Evolutionary conservation across 1,140 invertebrate species (phyloP).

Genomic region (Paraescarpia echinospica): DNA sequence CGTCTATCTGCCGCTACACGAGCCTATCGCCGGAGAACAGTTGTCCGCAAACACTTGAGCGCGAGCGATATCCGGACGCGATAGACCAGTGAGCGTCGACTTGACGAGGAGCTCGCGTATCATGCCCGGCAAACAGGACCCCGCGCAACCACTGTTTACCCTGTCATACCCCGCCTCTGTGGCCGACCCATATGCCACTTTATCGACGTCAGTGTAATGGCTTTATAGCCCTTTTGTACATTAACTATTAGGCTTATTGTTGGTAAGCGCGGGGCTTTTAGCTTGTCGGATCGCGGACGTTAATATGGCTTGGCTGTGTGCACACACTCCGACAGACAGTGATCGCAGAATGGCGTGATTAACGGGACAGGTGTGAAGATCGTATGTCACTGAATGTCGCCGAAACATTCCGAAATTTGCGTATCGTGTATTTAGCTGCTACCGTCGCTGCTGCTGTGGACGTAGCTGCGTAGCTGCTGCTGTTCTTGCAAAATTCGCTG

Average conservation of each 20-base stretch:
- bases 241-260: neutral
- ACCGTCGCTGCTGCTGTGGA: neutral
- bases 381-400: neutral
- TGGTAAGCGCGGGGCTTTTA: neutral
- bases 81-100: neutral
- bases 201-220: neutral
- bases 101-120: neutral
- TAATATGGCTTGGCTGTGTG: neutral
- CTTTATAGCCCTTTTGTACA: neutral
- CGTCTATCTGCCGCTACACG: neutral
- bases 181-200: neutral
- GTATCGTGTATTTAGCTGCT: neutral
- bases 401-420: neutral
- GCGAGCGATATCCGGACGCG: neutral
- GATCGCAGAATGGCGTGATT: neutral
- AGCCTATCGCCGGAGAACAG: neutral
- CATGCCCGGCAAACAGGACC: neutral
- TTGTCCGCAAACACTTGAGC: constrained; percentile 3
- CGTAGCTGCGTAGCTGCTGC: too few relatives aligned
- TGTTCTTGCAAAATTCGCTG: too few relatives aligned
- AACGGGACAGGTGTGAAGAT: neutral
- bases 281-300: neutral
- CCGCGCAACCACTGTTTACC: neutral
- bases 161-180: neutral
- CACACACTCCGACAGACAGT: neutral